A percentile compares a stretch with the other conserved stretches of the same genome.
Conservation (phyloP, 2,888 invertebrate species). For the Horisme vitalbata region DNA sequence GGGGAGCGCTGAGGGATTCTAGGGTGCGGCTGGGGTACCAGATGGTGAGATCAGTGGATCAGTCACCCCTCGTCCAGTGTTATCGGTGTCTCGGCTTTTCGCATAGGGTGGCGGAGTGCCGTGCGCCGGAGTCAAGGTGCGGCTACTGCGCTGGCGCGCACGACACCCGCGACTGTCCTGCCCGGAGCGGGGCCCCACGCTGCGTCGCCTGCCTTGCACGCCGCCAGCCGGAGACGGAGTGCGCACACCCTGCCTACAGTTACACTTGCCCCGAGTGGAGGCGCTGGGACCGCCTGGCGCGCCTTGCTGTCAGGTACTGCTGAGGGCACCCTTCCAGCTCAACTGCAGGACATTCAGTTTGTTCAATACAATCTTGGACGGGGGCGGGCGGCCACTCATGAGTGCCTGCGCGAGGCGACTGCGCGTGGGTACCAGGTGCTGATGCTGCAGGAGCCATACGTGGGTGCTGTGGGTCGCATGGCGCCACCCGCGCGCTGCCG, state of each 20-base stretch:
- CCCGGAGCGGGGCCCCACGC: too few relatives aligned
- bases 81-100: constrained; percentile 1
- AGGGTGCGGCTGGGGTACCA: neutral
- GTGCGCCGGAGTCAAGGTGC: neutral
- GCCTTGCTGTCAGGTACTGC: too few relatives aligned
- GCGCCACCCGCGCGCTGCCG: neutral
- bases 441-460: neutral
- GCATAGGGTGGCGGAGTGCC: neutral
- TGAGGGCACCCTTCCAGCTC: too few relatives aligned
- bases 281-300: too few relatives aligned
- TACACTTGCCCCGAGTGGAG: too few relatives aligned
- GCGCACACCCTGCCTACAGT: too few relatives aligned
- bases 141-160: neutral
- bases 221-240: too few relatives aligned
- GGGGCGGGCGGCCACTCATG: neutral
- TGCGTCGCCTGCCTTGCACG: too few relatives aligned
- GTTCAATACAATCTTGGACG: neutral
- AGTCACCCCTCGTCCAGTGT: constrained; percentile 1
- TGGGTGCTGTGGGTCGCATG: neutral
- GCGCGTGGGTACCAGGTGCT: neutral
- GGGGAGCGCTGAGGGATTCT: too few relatives aligned
- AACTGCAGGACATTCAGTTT: neutral
- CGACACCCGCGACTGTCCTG: too few relatives aligned
- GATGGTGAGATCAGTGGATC: neutral
- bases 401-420: neutral